These are phyloP conservation scores for Hypselothyrea guttata DNA, from an alignment of 2,888 invertebrate genomes.

Conservation along the genomic window DNA sequence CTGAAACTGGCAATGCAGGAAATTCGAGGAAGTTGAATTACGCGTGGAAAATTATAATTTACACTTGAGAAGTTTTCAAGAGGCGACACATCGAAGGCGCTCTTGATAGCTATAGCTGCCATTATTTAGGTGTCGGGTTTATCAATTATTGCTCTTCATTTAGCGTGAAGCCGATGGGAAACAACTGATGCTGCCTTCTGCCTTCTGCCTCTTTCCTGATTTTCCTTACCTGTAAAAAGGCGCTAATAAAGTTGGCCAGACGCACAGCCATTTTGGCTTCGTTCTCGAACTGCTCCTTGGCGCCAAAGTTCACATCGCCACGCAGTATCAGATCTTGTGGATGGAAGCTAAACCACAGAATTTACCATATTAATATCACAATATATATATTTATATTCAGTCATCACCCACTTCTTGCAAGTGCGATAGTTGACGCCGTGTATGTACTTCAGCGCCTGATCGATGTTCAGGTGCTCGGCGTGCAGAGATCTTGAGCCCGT, in stretches of 20 bases:
- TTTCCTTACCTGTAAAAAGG: conserved; percentile 90
- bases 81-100: conserved; percentile 67
- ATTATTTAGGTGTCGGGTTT: conserved; percentile 74
- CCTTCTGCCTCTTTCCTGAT: conserved; percentile 15
- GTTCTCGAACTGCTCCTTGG: conserved; percentile 94
- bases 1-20: conserved; percentile 75
- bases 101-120: conserved; percentile 65
- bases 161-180: conserved; percentile 73
- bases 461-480: conserved; percentile 88
- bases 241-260: conserved; percentile 96
- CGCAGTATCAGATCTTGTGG: conserved; percentile 89
- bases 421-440: conserved; percentile 85
- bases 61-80: conserved; percentile 79
- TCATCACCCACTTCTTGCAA: conserved; percentile 82
- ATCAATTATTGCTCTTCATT: conserved; percentile 76
- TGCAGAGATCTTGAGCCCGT: conserved; percentile 87
- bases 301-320: conserved; percentile 94
- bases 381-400: neutral
- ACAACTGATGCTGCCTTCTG: conserved; percentile 7
- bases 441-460: conserved; percentile 90
- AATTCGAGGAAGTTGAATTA: conserved; percentile 81
- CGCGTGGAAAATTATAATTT: conserved; percentile 81
- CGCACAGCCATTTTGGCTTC: conserved; percentile 98
- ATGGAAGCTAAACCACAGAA: conserved; percentile 84
- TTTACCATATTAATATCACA: neutral